These are phyloP conservation scores for Patagioenas fasciata DNA, from an alignment of 2,113 vertebrate species.

Conservation along the genomic window DNA sequence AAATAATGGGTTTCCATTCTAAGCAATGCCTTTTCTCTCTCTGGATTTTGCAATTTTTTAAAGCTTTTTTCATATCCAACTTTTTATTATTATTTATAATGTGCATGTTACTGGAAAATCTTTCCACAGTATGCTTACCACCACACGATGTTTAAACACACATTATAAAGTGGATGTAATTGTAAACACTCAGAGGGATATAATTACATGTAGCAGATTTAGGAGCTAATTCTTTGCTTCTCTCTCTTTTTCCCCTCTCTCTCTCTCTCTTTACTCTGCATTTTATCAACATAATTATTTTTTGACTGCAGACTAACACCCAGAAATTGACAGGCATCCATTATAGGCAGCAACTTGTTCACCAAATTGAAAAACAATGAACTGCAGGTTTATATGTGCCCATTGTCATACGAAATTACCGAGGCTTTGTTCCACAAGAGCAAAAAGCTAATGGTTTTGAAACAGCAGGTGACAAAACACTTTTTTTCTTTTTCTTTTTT, in stretches of 20 bases:
- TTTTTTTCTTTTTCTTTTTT: slow-evolving; percentile 59
- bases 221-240: slow-evolving; percentile 80
- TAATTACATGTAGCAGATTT: slow-evolving; percentile 85
- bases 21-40: slow-evolving; percentile 39
- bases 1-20: slow-evolving; percentile 71
- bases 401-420: slow-evolving; percentile 94
- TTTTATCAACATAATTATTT: slow-evolving; percentile 86
- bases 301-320: slow-evolving; percentile 76
- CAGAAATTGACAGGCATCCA: slow-evolving; percentile 81
- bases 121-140: slow-evolving; percentile 75
- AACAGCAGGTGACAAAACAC: slow-evolving; percentile 95
- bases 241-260: slow-evolving; percentile 40
- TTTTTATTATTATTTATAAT: slow-evolving; percentile 73
- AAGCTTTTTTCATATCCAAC: slow-evolving; percentile 64
- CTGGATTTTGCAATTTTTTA: slow-evolving; percentile 68
- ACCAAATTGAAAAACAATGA: slow-evolving; percentile 89
- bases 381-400: slow-evolving; percentile 84
- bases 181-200: slow-evolving; percentile 83
- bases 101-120: slow-evolving; percentile 62
- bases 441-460: slow-evolving; percentile 97
- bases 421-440: slow-evolving; percentile 88
- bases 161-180: slow-evolving; percentile 81
- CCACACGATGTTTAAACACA: slow-evolving; percentile 78
- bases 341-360: slow-evolving; percentile 79
- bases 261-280: slow-evolving; percentile 66